Evolutionary conservation across 1,140 invertebrate species (phyloP).

Genomic region (Anoplolepis gracilipes): DNA sequence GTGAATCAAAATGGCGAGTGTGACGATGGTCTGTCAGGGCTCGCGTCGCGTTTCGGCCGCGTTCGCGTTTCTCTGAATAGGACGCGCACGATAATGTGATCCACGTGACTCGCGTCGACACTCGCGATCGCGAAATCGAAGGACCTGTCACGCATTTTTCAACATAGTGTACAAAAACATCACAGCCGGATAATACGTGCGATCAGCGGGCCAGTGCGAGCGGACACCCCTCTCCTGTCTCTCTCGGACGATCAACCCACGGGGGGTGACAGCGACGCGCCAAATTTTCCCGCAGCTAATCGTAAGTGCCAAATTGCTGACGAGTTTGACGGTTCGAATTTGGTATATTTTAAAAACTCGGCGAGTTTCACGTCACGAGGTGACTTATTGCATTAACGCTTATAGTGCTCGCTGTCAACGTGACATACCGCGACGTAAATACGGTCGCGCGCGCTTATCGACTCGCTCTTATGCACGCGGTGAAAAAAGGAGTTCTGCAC

Average conservation of each 20-base stretch:
- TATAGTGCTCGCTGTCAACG: constrained; percentile 33
- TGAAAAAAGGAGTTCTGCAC: not conserved
- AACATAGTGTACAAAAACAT: not conserved
- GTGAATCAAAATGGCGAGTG: constrained; percentile 77
- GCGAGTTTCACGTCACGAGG: not conserved
- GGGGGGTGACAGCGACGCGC: constrained; percentile 64
- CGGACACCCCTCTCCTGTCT: constrained; percentile 47
- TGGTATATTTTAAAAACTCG: no score
- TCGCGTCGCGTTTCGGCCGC: constrained; percentile 52
- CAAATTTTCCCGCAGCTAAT: constrained; percentile 32
- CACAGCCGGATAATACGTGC: no score
- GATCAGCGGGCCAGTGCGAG: not conserved
- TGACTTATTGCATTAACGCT: not conserved
- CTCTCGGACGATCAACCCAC: constrained; percentile 28
- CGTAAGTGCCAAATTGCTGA: constrained; percentile 1
- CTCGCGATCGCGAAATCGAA: constrained; percentile 47
- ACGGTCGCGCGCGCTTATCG: constrained; percentile 15
- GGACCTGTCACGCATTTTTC: not conserved
- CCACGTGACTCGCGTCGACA: constrained; percentile 37
- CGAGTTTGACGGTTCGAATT: no score
- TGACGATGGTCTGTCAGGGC: constrained; percentile 59
- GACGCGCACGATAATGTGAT: constrained; percentile 48
- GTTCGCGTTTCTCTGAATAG: constrained; percentile 46
- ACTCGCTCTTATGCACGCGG: not conserved
- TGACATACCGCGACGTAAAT: constrained; percentile 52